Evolutionary conservation across 2,113 vertebrate genomes (phyloP).

Genomic region (Turnix velox): DNA sequence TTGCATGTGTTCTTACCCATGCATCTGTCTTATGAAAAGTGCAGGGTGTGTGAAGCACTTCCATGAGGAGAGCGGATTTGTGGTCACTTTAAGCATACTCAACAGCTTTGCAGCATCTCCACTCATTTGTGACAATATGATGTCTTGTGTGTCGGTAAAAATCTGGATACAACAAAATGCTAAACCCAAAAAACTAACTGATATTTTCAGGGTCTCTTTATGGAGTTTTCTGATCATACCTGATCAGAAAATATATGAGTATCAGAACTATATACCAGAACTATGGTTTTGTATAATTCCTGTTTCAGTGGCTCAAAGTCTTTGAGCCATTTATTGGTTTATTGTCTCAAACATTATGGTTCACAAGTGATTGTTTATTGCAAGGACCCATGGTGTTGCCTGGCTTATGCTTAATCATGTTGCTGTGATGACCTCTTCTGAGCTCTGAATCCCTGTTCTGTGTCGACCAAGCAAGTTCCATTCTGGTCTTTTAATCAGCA

Average conservation of each 20-base stretch:
- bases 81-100: not conserved
- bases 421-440: not conserved
- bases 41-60: not conserved
- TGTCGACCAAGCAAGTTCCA: not conserved
- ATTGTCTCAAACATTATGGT: not conserved
- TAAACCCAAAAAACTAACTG: not conserved
- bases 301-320: not conserved
- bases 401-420: not conserved
- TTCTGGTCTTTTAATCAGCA: not conserved
- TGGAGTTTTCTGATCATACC: not conserved
- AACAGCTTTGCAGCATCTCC: not conserved
- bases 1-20: not conserved
- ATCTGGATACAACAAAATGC: not conserved
- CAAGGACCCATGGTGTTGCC: fast-evolving
- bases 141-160: not conserved
- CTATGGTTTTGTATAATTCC: not conserved
- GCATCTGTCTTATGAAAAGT: not conserved
- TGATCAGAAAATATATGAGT: no score
- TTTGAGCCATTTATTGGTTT: not conserved
- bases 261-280: no score
- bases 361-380: not conserved
- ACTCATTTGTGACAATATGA: not conserved
- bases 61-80: not conserved
- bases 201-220: not conserved
- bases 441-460: not conserved